A percentile compares a stretch with the other conserved stretches of the same genome.
Evolutionary conservation across 2,888 invertebrate species (phyloP).

Genomic region (Clepsis dumicolana): DNA sequence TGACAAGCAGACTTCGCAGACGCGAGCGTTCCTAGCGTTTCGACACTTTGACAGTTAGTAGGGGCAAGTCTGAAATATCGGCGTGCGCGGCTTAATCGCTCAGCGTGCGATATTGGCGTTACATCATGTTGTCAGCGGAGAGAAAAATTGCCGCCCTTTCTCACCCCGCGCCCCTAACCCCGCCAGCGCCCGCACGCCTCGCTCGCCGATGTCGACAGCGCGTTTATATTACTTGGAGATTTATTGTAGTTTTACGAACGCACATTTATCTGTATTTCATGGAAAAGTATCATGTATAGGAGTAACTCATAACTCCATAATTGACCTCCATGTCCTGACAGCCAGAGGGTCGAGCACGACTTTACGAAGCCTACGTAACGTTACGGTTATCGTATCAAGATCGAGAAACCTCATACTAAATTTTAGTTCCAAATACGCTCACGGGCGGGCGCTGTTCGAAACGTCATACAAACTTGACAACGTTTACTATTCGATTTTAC

Average conservation of each 20-base stretch:
- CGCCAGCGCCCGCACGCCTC: conserved; percentile 60
- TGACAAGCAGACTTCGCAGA: conserved; percentile 27
- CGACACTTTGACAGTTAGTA: conserved; percentile 84
- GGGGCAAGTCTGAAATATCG: conserved; percentile 85
- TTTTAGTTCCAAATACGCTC: too few species aligned
- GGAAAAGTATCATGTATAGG: conserved; percentile 49
- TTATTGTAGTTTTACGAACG: conserved; percentile 81
- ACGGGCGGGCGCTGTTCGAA: too few species aligned
- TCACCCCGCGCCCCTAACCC: conserved; percentile 56
- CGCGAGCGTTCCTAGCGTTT: conserved; percentile 64
- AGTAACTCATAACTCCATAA: conserved; percentile 28
- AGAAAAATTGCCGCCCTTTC: conserved; percentile 83
- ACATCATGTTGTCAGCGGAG: conserved; percentile 86
- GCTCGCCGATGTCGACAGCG: conserved; percentile 74
- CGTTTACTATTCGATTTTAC: too few species aligned
- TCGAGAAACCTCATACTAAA: too few species aligned
- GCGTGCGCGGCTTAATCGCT: conserved; percentile 85
- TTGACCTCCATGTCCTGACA: conserved; percentile 39
- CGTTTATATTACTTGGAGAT: conserved; percentile 81
- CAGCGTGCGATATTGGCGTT: conserved; percentile 86
- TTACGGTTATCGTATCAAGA: too few species aligned
- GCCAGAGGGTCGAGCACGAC: too few species aligned
- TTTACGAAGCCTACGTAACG: too few species aligned
- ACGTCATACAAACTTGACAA: too few species aligned
- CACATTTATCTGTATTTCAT: conserved; percentile 71